Evolutionary conservation across 2,888 invertebrate species (phyloP).

Genomic region (Andricus quercusramuli): DNA sequence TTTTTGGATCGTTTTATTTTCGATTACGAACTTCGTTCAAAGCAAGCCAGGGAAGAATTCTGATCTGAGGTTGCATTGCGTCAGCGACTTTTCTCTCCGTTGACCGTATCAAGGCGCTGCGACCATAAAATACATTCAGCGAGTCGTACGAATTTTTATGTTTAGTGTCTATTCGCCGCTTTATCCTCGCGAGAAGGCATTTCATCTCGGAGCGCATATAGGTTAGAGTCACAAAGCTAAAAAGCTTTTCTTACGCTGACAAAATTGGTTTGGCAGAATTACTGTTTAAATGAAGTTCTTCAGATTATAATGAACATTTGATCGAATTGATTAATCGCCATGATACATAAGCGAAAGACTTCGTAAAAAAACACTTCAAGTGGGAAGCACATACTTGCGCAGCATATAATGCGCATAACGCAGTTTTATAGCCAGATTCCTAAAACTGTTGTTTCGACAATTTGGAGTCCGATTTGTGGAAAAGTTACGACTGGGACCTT

Average conservation of each 20-base stretch:
- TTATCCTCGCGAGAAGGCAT: background rate
- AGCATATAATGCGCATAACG: too few relatives aligned
- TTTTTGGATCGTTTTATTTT: background rate
- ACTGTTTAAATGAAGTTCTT: background rate
- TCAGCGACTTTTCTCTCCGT: conserved; percentile 56
- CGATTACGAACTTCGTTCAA: conserved; percentile 91
- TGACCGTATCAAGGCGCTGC: conserved; percentile 53
- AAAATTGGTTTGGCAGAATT: background rate
- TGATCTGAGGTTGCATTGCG: conserved; percentile 54
- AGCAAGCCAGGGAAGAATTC: conserved; percentile 91
- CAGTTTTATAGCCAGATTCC: too few relatives aligned
- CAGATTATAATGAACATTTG: too few relatives aligned
- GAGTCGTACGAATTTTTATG: conserved; percentile 25
- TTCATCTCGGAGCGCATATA: conserved; percentile 2
- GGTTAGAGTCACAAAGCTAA: conserved; percentile 13
- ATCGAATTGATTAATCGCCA: too few relatives aligned
- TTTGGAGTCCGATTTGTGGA: too few relatives aligned
- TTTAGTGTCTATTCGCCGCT: conserved; percentile 17
- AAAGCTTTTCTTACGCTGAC: background rate
- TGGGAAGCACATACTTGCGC: too few relatives aligned
- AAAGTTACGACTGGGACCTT: too few relatives aligned
- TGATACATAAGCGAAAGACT: too few relatives aligned
- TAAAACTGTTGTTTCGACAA: too few relatives aligned
- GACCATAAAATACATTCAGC: conserved; percentile 44
- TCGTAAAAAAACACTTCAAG: too few relatives aligned